Percentiles rank a stretch among this genome's conserved stretches.
These are phyloP conservation scores for Charaxes varanes DNA, from an alignment of 1,140 invertebrate genomes.

Conservation along the genomic window DNA sequence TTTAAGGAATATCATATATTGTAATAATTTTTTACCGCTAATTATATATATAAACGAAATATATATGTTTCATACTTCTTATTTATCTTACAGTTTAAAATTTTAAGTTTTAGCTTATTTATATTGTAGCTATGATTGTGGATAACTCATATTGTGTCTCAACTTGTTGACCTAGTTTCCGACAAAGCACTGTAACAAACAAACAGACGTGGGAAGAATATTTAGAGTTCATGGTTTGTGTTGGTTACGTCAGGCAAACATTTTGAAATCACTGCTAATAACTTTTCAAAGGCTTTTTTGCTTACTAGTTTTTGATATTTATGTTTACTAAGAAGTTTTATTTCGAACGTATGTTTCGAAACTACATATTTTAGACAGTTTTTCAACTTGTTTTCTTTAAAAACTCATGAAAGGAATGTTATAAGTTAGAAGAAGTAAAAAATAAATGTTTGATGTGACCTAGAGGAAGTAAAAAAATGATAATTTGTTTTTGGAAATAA, in stretches of 20 bases:
- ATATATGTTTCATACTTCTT: too few relatives aligned
- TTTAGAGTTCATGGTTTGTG: not conserved
- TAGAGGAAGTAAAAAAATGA: too few relatives aligned
- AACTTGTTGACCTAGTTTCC: slow-evolving; percentile 1
- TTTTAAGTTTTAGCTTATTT: not conserved
- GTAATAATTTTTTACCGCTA: too few relatives aligned
- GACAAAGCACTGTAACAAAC: not conserved
- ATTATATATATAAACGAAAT: too few relatives aligned
- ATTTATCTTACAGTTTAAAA: not conserved
- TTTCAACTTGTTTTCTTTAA: too few relatives aligned
- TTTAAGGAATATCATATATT: too few relatives aligned
- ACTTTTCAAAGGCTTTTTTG: not conserved
- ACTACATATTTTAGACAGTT: not conserved
- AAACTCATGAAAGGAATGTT: too few relatives aligned
- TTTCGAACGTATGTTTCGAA: not conserved
- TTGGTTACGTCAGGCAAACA: slow-evolving; percentile 1
- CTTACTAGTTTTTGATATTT: not conserved
- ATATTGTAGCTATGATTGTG: not conserved
- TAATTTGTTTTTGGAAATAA: too few relatives aligned
- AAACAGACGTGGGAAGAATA: slow-evolving; percentile 7
- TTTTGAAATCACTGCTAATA: not conserved
- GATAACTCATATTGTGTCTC: not conserved
- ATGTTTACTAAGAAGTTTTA: not conserved
- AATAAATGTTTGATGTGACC: too few relatives aligned
- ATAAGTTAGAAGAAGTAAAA: too few relatives aligned